Base-by-base conservation (phyloP, 2,113 vertebrate species). In the Rattus rattus region DNA sequence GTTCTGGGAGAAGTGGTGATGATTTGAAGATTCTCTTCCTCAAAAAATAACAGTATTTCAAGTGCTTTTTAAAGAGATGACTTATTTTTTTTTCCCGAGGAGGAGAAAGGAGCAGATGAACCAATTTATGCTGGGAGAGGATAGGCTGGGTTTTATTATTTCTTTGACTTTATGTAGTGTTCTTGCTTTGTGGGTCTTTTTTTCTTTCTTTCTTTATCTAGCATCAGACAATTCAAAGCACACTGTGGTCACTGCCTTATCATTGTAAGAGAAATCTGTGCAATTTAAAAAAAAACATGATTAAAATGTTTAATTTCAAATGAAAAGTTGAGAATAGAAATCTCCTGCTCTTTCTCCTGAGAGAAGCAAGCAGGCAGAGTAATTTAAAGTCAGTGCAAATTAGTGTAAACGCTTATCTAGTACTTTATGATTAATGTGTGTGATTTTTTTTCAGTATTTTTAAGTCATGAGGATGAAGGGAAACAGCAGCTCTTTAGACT, bases 261-360 rank as follows among this genome's bases (percentile, higher is more conserved):
- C 43, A 89, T 94, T 89, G 36, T 81, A n/a, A 90, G 70, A 94
- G 49, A 49, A 63, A 73, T 67, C 81, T 39, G 67, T 86, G 20
- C n/a, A 49, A 9, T 94, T 92, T 83, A 77, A 20, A 52, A 63
- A 65, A 63, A 26, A 26, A 63, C n/a, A n/a, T 47, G 54, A 47
- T 67, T 91, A 39, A 93, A 86, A 88, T 84, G 43, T 91, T 91
- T 95, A 0, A 93, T 95, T 97, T 91, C 61, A 80, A 39, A 73
- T 67, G 39, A 49, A 77, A 91, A 90, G 39, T 24, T 5, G 43
- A 79, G 12, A 67, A 47, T 30, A 61, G 39, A 76, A 72, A 88
- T 73, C 7, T 7, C 91, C 28, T 12, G 14, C 47, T 76, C 59
- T 76, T 95, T 91, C 26, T 89, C 70, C 49, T 92, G 33, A 90